Conservation (phyloP, 92 coral and sea anemone genomes). For the Paramuricea clavata region DNA sequence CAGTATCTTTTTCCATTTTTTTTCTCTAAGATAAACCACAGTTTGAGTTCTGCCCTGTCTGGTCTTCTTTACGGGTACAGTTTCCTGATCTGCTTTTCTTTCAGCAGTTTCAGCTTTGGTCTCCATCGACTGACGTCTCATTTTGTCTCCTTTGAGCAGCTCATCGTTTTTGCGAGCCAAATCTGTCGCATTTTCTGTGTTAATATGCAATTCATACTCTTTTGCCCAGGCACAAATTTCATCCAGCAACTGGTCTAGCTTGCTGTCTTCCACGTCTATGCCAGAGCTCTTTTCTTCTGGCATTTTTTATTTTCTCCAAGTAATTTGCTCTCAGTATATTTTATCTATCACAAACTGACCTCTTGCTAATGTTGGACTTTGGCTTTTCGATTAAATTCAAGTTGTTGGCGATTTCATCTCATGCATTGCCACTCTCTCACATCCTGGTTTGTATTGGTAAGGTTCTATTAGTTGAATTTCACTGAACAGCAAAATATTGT, state of each 20-base stretch:
- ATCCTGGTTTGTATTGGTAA: conserved; percentile 26
- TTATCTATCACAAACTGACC: conserved; percentile 29
- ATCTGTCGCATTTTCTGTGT: not conserved
- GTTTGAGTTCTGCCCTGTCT: conserved; percentile 20
- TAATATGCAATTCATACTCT: not conserved
- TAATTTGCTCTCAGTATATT: conserved; percentile 19
- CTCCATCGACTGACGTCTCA: conserved; percentile 11
- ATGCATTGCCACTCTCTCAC: conserved; percentile 25
- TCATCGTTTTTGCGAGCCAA: not conserved
- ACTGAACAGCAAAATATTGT: not conserved
- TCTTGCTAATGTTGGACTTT: not conserved
- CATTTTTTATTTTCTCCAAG: not conserved
- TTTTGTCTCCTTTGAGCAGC: not conserved
- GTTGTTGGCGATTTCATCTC: conserved; percentile 16
- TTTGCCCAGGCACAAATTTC: not conserved
- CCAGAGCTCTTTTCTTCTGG: conserved; percentile 13
- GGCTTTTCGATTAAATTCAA: conserved; percentile 3
- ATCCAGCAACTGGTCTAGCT: conserved; percentile 10
- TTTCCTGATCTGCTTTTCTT: not conserved
- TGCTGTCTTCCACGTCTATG: not conserved
- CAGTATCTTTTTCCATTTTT: conserved; percentile 15
- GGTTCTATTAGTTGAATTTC: not conserved
- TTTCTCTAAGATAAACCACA: conserved; percentile 7
- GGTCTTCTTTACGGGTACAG: not conserved
- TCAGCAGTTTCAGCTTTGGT: not conserved